Evolutionary conservation across 2,888 invertebrate genomes (phyloP).

Genomic region (Pelosia muscerda): DNA sequence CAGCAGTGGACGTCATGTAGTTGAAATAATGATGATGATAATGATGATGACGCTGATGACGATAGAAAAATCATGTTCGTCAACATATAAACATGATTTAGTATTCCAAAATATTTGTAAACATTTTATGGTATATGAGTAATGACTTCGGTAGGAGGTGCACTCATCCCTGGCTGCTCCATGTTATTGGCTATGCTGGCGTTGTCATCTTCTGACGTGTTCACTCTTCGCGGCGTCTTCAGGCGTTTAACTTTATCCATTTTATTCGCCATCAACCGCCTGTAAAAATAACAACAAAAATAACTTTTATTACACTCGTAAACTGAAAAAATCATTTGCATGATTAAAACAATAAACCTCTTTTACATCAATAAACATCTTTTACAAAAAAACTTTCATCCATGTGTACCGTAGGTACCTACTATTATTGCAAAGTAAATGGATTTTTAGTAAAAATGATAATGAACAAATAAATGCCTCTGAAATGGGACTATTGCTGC

Average conservation of each 20-base stretch:
- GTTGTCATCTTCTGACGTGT: conserved; percentile 65
- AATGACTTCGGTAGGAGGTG: conserved; percentile 70
- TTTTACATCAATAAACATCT: too few relatives aligned
- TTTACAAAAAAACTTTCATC: neutral
- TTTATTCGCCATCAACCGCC: conserved; percentile 80
- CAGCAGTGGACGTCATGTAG: too few relatives aligned
- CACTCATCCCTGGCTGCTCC: conserved; percentile 72
- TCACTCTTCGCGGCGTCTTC: conserved; percentile 66
- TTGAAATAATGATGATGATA: too few relatives aligned
- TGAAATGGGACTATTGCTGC: too few relatives aligned
- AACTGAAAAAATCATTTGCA: neutral
- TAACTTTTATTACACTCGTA: neutral
- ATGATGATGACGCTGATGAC: too few relatives aligned
- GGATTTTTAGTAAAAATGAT: too few relatives aligned
- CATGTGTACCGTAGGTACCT: neutral
- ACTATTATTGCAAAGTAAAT: too few relatives aligned
- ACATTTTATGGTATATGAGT: conserved; percentile 66
- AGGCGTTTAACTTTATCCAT: conserved; percentile 72
- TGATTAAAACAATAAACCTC: neutral
- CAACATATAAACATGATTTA: neutral
- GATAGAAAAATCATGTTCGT: neutral
- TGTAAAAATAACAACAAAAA: conserved; percentile 61
- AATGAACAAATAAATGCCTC: too few relatives aligned
- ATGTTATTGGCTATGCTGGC: conserved; percentile 75
- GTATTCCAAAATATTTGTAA: neutral